A percentile compares a stretch with the other conserved stretches of the same genome.
phyloP scores from a whole-genome alignment of 2,888 invertebrate species.

The Euzetes globulus region DNA sequence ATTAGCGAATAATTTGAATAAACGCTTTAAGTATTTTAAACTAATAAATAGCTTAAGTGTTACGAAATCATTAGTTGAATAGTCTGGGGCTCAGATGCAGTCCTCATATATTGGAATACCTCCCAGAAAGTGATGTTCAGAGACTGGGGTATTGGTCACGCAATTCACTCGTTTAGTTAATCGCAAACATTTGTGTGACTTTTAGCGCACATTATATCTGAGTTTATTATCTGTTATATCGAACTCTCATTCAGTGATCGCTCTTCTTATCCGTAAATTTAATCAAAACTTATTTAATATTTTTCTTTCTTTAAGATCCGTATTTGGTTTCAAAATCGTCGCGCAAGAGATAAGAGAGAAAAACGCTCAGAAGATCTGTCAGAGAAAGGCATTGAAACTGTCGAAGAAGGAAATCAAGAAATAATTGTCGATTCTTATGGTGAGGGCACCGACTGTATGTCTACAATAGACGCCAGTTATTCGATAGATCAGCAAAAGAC shows the following conservation, averaged over 20 bases:
- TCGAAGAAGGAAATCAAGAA: neutral
- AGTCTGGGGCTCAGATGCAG: no score
- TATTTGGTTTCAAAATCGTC: slow-evolving; percentile 40
- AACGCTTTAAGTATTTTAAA: no score
- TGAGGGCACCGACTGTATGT: neutral
- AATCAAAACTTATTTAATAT: neutral
- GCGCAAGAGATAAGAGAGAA: slow-evolving; percentile 38
- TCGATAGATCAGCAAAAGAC: slow-evolving; percentile 21
- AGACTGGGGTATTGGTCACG: neutral
- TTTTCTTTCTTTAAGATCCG: slow-evolving; percentile 27
- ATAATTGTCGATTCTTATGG: neutral
- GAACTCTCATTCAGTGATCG: neutral
- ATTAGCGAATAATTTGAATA: no score
- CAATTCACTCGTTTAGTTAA: slow-evolving; percentile 21
- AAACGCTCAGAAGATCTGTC: slow-evolving; percentile 19
- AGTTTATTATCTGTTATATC: neutral
- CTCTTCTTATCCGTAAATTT: neutral
- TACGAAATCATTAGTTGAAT: no score
- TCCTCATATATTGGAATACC: neutral
- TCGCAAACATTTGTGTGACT: slow-evolving; percentile 1
- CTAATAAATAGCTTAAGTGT: no score
- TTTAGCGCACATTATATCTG: neutral
- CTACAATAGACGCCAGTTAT: neutral
- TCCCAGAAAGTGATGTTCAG: neutral
- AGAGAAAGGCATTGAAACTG: neutral